Base-by-base conservation (phyloP, 1,140 invertebrate species). In the Pseudomyrmex cubaensis region DNA sequence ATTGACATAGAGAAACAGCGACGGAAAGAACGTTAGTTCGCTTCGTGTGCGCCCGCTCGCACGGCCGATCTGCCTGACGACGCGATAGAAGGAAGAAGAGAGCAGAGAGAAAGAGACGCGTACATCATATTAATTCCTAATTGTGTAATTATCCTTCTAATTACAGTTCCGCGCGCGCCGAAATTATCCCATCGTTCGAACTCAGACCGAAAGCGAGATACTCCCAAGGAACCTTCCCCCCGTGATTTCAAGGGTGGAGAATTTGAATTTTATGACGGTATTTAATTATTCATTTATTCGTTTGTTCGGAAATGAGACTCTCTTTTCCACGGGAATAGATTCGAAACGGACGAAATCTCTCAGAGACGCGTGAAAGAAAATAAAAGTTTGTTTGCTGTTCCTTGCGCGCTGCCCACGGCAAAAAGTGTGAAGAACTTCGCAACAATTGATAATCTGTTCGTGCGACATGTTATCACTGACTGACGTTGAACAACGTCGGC, bases 101-200 rank as follows among this genome's bases (percentile, higher is more conserved):
- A 85, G 80, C 25, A 82, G 73, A 66, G 82, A 74, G 83, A 80
- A 35, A 84, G 74, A 59, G 56, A 83, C 66, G 82, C 67, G 77
- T 48, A 66, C 83, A 74, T 85, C 13, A 85, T 86, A 80, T 89
- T 89, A 86, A 85, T 87, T 64, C 83, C 77, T 82, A 87, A 89
- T 87, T 89, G 75, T 84, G 87, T 77, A 80, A 77, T 83, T 87
- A 78, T 72, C 73, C 63, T 9, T 46, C 61, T 87, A 87, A 87
- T 87, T 87, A 87, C 25, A 77, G 82, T 9, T 48, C 15, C 15
- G 2, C 17, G 78, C n/a, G 74, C 67, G 50, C 44, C 50, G 48
- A 77, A 77, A 77, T 77, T 77, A 77, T 66, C 25, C 62, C 74
- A 77, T 56, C 74, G 59, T 35, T 74, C 9, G 73, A 50, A 25